These are phyloP conservation scores for Toxotes lorentzi DNA, from an alignment of 2,797 vertebrate species.

Conservation along the genomic window DNA sequence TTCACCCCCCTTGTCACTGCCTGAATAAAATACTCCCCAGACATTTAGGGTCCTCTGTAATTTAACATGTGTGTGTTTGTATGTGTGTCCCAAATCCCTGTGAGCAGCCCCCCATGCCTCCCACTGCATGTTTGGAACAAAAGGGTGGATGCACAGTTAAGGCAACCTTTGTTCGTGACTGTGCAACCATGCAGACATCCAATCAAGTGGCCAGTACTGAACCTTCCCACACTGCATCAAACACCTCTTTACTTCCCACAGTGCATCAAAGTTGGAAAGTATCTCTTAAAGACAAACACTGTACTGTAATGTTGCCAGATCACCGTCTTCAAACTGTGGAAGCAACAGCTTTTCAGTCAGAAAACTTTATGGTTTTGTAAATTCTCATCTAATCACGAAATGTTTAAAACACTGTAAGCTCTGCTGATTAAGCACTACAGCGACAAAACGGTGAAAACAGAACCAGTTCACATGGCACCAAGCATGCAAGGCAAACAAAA, in stretches of 20 bases:
- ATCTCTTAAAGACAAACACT: constrained; percentile 46
- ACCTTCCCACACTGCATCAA: constrained; percentile 72
- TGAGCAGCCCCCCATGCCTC: constrained; percentile 28
- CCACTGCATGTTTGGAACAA: constrained; percentile 80
- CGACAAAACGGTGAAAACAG: constrained; percentile 35
- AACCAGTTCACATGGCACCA: constrained; percentile 48
- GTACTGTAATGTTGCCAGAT: constrained; percentile 3
- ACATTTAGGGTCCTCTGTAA: constrained; percentile 66
- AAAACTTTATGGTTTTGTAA: constrained; percentile 1
- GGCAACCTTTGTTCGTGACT: constrained; percentile 86
- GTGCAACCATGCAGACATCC: constrained; percentile 83
- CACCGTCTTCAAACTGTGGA: not conserved
- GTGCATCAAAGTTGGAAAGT: constrained; percentile 54
- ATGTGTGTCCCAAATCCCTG: constrained; percentile 48
- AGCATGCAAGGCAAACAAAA: constrained; percentile 67
- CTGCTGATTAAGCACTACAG: not conserved
- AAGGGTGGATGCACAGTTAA: constrained; percentile 82
- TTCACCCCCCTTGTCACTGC: constrained; percentile 62
- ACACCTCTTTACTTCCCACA: constrained; percentile 71
- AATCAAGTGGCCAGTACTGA: constrained; percentile 73
- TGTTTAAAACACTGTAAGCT: not conserved
- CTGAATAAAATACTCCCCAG: constrained; percentile 57
- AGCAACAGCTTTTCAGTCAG: not conserved
- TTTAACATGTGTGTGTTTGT: constrained; percentile 58
- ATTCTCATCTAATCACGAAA: constrained; percentile 3